Conservation (phyloP, 2,797 vertebrate genomes). For the Xenopus petersii region DNA sequence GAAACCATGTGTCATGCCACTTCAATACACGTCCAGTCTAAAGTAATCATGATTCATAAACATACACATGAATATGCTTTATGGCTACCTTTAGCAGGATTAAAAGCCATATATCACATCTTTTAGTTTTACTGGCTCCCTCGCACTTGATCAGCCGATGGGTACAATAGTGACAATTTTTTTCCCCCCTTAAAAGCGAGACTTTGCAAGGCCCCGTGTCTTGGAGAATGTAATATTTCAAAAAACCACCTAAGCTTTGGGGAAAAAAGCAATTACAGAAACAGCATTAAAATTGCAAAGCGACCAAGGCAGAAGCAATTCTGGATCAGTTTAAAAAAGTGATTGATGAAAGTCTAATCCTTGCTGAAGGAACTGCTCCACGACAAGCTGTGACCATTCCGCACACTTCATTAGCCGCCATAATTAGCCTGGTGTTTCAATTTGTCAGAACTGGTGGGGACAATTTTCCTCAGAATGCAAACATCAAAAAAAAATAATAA, state of each 20-base stretch:
- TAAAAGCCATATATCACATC: slow-evolving; percentile 64
- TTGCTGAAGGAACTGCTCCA: slow-evolving; percentile 86
- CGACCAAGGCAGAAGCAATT: slow-evolving; percentile 72
- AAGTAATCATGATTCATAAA: slow-evolving; percentile 61
- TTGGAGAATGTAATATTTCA: slow-evolving; percentile 73
- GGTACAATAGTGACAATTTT: slow-evolving; percentile 46
- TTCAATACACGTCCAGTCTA: slow-evolving; percentile 55
- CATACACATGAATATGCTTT: slow-evolving; percentile 63
- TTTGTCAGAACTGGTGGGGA: slow-evolving; percentile 91
- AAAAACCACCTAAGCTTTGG: slow-evolving; percentile 73
- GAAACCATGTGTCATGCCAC: slow-evolving; percentile 56
- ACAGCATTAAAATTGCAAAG: slow-evolving; percentile 81
- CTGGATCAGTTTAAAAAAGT: slow-evolving; percentile 85
- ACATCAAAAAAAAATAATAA: slow-evolving; percentile 69
- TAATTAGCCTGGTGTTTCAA: slow-evolving; percentile 94
- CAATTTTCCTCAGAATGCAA: slow-evolving; percentile 82
- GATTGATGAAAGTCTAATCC: slow-evolving; percentile 94
- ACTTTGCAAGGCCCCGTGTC: slow-evolving; percentile 63
- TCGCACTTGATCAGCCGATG: slow-evolving; percentile 66
- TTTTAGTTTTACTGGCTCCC: slow-evolving; percentile 67
- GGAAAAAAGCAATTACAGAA: slow-evolving; percentile 81
- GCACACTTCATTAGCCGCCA: slow-evolving; percentile 93
- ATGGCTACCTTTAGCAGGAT: slow-evolving; percentile 63
- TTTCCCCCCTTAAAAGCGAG: slow-evolving; percentile 58
- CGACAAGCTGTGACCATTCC: slow-evolving; percentile 89